Percentiles rank a stretch among this genome's conserved stretches.
These are phyloP conservation scores for Drosophila setifemur DNA, from an alignment of 1,140 invertebrate genomes.

Conservation along the genomic window DNA sequence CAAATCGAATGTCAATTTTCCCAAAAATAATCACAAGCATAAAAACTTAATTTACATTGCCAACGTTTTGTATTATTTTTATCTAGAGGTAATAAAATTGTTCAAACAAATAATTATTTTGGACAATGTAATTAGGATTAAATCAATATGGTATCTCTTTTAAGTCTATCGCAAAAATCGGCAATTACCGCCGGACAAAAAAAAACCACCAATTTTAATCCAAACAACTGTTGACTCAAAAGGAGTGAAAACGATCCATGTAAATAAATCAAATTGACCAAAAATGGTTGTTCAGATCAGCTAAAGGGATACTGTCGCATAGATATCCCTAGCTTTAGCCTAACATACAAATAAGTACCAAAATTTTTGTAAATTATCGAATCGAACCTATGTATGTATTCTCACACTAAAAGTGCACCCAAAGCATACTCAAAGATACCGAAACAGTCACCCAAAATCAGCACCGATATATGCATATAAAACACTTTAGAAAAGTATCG, in stretches of 20 bases:
- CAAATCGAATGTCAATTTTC: slow-evolving; percentile 78
- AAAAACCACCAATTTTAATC: neutral
- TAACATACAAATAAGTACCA: slow-evolving; percentile 19
- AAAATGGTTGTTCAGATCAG: neutral
- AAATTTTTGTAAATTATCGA: slow-evolving; percentile 50
- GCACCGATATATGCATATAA: slow-evolving; percentile 37
- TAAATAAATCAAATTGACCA: slow-evolving; percentile 19
- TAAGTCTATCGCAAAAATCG: too few species aligned
- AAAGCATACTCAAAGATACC: slow-evolving; percentile 11
- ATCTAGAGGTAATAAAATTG: neutral
- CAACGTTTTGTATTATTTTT: slow-evolving; percentile 7
- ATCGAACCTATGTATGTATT: slow-evolving; percentile 36
- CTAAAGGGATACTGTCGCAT: too few species aligned
- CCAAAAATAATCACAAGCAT: slow-evolving; percentile 2
- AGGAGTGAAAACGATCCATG: slow-evolving; percentile 1
- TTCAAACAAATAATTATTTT: slow-evolving; percentile 2
- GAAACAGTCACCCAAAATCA: slow-evolving; percentile 35
- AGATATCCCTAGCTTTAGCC: slow-evolving; percentile 34
- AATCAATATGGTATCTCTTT: too few species aligned
- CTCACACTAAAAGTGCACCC: slow-evolving; percentile 20
- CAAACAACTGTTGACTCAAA: slow-evolving; percentile 14
- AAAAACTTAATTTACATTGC: slow-evolving; percentile 23
- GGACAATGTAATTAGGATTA: slow-evolving; percentile 8
- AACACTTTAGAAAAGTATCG: neutral
- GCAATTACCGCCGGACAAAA: too few species aligned